Evolutionary conservation across 2,888 invertebrate genomes (phyloP), one percentile per base, ranked within the genome.

Genomic region (Adela reaumurella): DNA sequence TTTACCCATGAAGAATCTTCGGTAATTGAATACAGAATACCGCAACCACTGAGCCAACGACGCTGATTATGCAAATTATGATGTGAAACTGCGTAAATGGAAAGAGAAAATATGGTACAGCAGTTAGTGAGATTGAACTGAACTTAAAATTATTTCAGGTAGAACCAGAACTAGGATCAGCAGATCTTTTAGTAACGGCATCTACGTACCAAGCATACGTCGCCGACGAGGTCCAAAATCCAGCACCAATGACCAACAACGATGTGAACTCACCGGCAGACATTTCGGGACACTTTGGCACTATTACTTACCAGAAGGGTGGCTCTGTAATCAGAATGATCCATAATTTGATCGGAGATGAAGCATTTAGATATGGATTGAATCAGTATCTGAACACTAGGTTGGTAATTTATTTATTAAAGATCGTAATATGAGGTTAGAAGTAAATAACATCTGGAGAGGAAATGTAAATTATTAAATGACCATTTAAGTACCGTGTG

Each of bases 281-380:
- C 63, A 83, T 89, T 17, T 71, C 73, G 20, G 74, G 64, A 1
- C 84, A 86, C 66, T 90, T 90, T 57, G 85, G 86, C 49, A 73
- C 70, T 1, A 83, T 90, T 44, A 82, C 85, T 0, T 90, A 90
- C 56, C 82, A 82, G 55, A 90, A 90, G 66, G 87, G 83, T 1
- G 83, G 76, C 3, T 64, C 76, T 0, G 68, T 79, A 1, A 77
- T 79, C 19, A 63, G 77, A 45, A 79, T 79, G 78, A 68, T 79
- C 44, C 76, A 77, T 51, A 70, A 78, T 56, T 59, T 74, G n/a
- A 55, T 79, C 14, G 72, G 71, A 3, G 68, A 76, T 47, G 62
- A 62, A 3, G 70, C 67, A 41, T 65, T 67, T 47, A 60, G 58
- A 56, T 52, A 55, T 46, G 70, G 70, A 17, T 51, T 68, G n/a